Evolutionary conservation across 2,797 vertebrate genomes (phyloP), one percentile per base, ranked within the genome.

Genomic region (Phrynocephalus vlangalii): DNA sequence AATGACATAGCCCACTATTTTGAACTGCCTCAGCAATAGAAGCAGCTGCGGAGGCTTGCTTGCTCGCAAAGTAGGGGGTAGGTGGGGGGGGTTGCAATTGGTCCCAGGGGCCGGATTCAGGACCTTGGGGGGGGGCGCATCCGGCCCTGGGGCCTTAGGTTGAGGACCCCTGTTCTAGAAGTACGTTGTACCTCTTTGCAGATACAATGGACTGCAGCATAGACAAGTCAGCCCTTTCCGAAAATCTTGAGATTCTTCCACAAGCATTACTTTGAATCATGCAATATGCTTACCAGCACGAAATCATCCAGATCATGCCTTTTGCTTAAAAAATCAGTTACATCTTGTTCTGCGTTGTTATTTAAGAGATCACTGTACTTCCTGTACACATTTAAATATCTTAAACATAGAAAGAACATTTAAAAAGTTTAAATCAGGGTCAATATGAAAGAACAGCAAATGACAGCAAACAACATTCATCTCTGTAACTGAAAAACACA

Each of bases 301-400:
- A 98, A 98, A 79, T 92, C 97, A 8, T 97, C 95, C 60, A 98
- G 95, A 2, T 98, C 97, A 91, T 97, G 97, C 63, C 92, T 93
- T 89, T 96, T 96, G 56, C 96, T 97, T 48, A 99, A 97, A 94
- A 99, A 99, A 3, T 90, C 85, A 5, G 93, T 93, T 70, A 98
- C 90, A 24, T 96, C 96, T 94, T 97, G 95, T 30, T 94, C 94
- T 50, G 97, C 97, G 0, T 76, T 95, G 44, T 96, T 95, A 91
- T 99, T 97, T 93, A 99, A 89, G 78, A 98, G 96, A 94, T 94
- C 92, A 6, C 76, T 96, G 91, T 98, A 98, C 87, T 97, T 98
- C 79, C 92, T 92, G 92, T 99, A 99, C 6, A 96, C 94, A 0
- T 96, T 97, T 94, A 99, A 95, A 94, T 99, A 99, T 94, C 99